A percentile compares a stretch with the other conserved stretches of the same genome.
These are phyloP conservation scores for Acanthisitta chloris DNA, from an alignment of 2,113 vertebrate species.

Conservation along the genomic window DNA sequence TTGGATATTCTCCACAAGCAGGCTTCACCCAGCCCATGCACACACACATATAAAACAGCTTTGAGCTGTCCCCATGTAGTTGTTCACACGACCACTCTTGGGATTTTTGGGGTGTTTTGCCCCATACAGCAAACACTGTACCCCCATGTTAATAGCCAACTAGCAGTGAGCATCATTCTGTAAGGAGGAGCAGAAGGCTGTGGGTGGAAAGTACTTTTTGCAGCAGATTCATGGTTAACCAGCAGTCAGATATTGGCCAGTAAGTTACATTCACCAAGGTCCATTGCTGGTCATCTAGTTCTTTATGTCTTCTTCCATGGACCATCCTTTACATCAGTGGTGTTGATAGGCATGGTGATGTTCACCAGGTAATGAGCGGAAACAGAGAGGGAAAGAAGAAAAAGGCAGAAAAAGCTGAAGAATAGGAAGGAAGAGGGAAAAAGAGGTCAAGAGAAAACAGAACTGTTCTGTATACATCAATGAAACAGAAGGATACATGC, in stretches of 20 bases:
- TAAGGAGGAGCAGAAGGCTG: background rate
- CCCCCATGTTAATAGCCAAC: background rate
- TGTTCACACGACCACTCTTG: fast-evolving
- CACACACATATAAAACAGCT: background rate
- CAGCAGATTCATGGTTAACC: background rate
- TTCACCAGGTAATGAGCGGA: background rate
- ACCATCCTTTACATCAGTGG: background rate
- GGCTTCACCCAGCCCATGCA: background rate
- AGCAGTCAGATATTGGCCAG: background rate
- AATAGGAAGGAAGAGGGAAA: background rate
- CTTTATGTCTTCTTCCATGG: background rate
- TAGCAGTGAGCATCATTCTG: background rate
- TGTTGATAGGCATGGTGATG: background rate
- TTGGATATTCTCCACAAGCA: background rate
- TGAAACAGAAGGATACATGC: background rate
- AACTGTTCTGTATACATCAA: background rate
- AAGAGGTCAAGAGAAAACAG: background rate
- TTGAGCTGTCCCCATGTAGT: fast-evolving
- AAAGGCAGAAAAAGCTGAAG: background rate
- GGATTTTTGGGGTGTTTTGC: background rate
- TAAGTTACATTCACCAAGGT: background rate
- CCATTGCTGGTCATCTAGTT: fast-evolving
- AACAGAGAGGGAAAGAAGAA: background rate
- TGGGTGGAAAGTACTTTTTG: background rate
- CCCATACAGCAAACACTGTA: fast-evolving